A percentile compares a stretch with the other conserved stretches of the same genome.
Evolutionary conservation across 2,888 invertebrate species (phyloP).

Genomic region (Ypsolopha sequella): DNA sequence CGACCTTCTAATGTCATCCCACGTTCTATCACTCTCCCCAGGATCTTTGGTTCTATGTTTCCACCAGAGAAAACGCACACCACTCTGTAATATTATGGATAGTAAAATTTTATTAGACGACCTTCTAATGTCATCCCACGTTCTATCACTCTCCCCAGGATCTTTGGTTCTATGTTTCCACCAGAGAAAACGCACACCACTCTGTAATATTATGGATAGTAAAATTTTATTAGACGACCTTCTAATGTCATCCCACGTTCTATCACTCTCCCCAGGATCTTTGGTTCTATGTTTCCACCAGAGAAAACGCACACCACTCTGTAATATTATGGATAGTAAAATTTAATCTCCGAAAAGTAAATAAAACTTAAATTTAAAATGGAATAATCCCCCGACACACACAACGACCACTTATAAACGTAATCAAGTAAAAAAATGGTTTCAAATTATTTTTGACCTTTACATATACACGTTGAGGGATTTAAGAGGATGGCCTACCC

Average conservation of each 20-base stretch:
- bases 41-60: conserved; percentile 91
- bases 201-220: conserved; percentile 51
- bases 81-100: conserved; percentile 68
- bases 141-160: conserved; percentile 87
- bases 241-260: conserved; percentile 93
- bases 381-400: too few relatives aligned
- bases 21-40: conserved; percentile 88
- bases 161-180: conserved; percentile 93
- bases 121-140: conserved; percentile 93
- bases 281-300: conserved; percentile 93
- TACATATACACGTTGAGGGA: too few relatives aligned
- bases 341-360: too few relatives aligned
- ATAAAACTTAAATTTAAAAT: too few relatives aligned
- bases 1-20: conserved; percentile 92
- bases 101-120: conserved; percentile 70
- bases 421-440: too few relatives aligned
- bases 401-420: too few relatives aligned
- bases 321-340: conserved; percentile 11
- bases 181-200: conserved; percentile 86
- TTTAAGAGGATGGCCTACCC: too few relatives aligned
- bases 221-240: conserved; percentile 76
- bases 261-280: conserved; percentile 86
- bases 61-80: conserved; percentile 87
- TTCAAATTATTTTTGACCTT: too few relatives aligned
- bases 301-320: conserved; percentile 86